Conservation (phyloP, 2,888 invertebrate genomes). For the Thecocarcelia acutangulata region DNA sequence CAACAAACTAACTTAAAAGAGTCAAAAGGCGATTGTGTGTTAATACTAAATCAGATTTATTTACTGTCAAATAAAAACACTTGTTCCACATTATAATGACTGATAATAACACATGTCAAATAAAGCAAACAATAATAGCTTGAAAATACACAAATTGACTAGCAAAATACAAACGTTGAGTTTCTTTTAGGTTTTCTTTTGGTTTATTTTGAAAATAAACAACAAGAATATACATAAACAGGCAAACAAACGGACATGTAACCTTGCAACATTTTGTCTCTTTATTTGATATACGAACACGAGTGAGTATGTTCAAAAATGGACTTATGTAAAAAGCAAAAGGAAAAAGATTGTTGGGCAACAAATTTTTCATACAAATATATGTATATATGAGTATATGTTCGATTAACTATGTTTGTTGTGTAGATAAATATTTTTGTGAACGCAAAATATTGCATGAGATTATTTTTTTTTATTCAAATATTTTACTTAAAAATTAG, state of each 20-base stretch:
- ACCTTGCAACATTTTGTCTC: slow-evolving; percentile 29
- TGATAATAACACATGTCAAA: slow-evolving; percentile 51
- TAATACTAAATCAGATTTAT: slow-evolving; percentile 40
- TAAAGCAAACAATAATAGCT: slow-evolving; percentile 21
- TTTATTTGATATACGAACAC: not conserved
- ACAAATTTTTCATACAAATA: no score
- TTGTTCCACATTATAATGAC: slow-evolving; percentile 55
- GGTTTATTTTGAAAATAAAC: slow-evolving; percentile 31
- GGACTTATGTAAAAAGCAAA: no score
- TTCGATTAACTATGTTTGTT: not conserved
- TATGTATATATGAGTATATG: no score
- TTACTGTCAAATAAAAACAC: slow-evolving; percentile 42
- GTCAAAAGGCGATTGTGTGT: not conserved
- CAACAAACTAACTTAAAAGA: not conserved
- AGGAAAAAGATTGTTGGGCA: no score
- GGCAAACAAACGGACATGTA: not conserved
- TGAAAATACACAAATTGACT: not conserved
- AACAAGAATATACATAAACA: not conserved
- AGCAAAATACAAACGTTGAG: not conserved
- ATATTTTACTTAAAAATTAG: slow-evolving; percentile 24
- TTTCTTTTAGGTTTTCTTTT: slow-evolving; percentile 17
- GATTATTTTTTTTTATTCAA: not conserved
- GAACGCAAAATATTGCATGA: not conserved
- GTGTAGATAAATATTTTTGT: not conserved
- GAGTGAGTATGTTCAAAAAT: no score